Base-by-base conservation (phyloP, 1,140 invertebrate species). In the Ceratosolen fusciceps region DNA sequence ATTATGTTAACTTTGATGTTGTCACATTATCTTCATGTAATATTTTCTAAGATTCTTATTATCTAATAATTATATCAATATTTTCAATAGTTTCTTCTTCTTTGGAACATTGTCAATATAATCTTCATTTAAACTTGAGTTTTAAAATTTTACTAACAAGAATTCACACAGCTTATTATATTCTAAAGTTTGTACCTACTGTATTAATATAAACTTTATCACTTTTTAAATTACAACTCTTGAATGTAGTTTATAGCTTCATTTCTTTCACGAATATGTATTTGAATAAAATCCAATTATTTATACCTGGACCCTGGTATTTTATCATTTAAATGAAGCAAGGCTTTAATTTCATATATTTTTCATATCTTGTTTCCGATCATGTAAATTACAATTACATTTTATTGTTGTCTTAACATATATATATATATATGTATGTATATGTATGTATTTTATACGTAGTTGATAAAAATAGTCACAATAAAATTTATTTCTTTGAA, bases 11-110 rank as follows among this genome's bases (percentile, higher is more conserved):
- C 60, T 65, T 65, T 65, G 60, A 65, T 65, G 14, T 65, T 9
- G 34, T 65, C n/a, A 47, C 43, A 37, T 21, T 37, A 5, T 65
- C 24, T 47, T 58, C 52, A 16, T 58, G 71, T 24, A 73, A 24
- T 34, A 56, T 56, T 73, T 73, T 58, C 49, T 68, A 65, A 24
- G n/a, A 49, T 62, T 49, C 58, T 65, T 75, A 75, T 49, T 31
- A 75, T 75, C 73, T 75, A 75, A 67, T 65, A 75, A 29, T 71
- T 71, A 71, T 31, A 71, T 71, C 47, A 47, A 19, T 70, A 47
- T 26, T 70, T 71, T 54, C 24, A 52, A 1, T 10, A 31, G 29
- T 75, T 68, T n/a, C n/a, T n/a, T n/a, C n/a, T 47, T 68, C 29
- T 52, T 54, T 5, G 29, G 56, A 58, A 73, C 5, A 39, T 58